Percentiles rank a stretch among this genome's conserved stretches.
Conservation (phyloP, 2,888 invertebrate species). For the Caenorhabditis macrosperma region DNA sequence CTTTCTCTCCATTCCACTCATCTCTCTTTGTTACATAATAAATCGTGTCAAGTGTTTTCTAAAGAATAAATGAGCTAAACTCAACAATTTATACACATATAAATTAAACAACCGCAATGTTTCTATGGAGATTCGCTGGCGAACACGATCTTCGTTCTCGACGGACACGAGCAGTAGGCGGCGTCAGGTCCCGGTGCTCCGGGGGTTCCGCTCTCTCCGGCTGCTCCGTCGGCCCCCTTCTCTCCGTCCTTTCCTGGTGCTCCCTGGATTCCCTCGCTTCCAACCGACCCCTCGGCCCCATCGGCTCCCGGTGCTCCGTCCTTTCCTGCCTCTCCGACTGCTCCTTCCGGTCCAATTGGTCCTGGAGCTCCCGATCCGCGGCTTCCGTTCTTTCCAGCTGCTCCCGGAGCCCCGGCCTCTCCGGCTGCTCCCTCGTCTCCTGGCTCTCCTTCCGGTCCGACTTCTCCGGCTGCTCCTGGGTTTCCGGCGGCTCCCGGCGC, state of each 20-base stretch:
- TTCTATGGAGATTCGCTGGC: conserved; percentile 41
- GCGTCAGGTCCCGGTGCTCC: conserved; percentile 57
- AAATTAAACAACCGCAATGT: conserved; percentile 5
- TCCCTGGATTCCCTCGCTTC: conserved; percentile 53
- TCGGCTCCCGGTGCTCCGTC: conserved; percentile 24
- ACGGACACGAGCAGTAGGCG: conserved; percentile 50
- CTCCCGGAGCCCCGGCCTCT: conserved; percentile 42
- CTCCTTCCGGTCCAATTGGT: conserved; percentile 38
- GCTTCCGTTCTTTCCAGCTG: conserved; percentile 49
- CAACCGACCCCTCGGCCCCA: conserved; percentile 45
- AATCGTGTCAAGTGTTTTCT: conserved; percentile 12
- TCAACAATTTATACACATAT: conserved; percentile 24
- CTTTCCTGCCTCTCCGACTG: conserved; percentile 45
- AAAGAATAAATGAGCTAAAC: not conserved
- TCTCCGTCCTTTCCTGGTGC: conserved; percentile 55
- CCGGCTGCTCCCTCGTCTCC: conserved; percentile 49
- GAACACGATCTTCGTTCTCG: conserved; percentile 40
- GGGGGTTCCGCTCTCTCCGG: conserved; percentile 33
- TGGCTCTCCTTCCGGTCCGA: conserved; percentile 48
- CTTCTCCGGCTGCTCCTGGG: conserved; percentile 33
- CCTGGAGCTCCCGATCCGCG: conserved; percentile 43
- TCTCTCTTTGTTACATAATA: conserved; percentile 7
- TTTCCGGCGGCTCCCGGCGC: conserved; percentile 30
- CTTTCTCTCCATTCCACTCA: not conserved
- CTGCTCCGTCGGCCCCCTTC: conserved; percentile 37